phyloP scores from a whole-genome alignment of 2,888 invertebrate genomes.

The Leptinotarsa haldemani region DNA sequence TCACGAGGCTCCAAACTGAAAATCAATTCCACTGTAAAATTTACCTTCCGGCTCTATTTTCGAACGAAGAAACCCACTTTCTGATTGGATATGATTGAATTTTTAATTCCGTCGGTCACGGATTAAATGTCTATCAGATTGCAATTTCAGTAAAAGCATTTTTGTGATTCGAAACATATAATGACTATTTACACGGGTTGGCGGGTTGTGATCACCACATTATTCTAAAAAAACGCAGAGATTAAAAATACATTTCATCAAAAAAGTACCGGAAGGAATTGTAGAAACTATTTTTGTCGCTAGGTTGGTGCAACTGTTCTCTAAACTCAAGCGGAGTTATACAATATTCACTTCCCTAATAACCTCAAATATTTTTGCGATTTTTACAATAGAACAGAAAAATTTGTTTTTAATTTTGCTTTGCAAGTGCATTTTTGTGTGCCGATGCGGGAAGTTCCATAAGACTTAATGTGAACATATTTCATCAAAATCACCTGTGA shows the following conservation, averaged over 20 bases:
- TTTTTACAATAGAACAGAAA: too few relatives aligned
- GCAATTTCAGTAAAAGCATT: background rate
- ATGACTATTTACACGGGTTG: background rate
- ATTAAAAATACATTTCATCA: background rate
- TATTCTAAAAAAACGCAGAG: background rate
- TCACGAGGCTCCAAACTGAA: constrained; percentile 7
- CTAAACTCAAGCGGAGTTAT: too few relatives aligned
- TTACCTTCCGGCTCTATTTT: constrained; percentile 10
- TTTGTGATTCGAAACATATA: too few relatives aligned
- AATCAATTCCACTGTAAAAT: constrained; percentile 12
- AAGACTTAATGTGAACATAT: too few relatives aligned
- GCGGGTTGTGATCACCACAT: background rate
- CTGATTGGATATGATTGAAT: constrained; percentile 7
- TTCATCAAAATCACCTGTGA: too few relatives aligned
- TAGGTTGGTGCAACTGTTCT: too few relatives aligned
- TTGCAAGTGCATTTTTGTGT: too few relatives aligned
- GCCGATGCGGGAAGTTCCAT: too few relatives aligned
- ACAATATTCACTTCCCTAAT: too few relatives aligned
- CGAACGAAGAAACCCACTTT: constrained; percentile 6
- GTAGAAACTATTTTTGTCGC: too few relatives aligned
- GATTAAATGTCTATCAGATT: background rate
- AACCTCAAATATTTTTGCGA: too few relatives aligned
- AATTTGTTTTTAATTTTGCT: too few relatives aligned
- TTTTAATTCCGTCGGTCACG: background rate
- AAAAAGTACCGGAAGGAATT: background rate